Evolutionary conservation across 2,113 vertebrate genomes (phyloP).

Genomic region (Chunga burmeisteri): DNA sequence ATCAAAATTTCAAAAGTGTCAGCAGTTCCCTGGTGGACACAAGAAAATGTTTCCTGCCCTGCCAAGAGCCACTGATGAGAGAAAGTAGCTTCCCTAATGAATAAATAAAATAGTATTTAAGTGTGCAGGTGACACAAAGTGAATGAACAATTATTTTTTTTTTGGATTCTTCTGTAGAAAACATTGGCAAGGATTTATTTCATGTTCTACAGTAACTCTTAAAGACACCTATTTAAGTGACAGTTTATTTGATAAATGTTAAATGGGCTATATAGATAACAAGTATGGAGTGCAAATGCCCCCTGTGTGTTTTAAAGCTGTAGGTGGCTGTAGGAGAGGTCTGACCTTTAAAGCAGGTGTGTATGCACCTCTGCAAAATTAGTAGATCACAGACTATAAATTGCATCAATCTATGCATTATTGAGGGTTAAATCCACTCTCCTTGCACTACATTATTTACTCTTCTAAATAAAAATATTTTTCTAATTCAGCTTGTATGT

Average conservation of each 20-base stretch:
- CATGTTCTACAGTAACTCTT: background rate
- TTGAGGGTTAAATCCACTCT: slow-evolving; percentile 65
- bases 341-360: background rate
- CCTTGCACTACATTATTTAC: slow-evolving; percentile 78
- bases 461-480: slow-evolving; percentile 81
- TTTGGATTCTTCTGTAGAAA: background rate
- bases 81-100: background rate
- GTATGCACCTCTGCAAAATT: background rate
- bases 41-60: background rate
- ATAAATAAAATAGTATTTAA: background rate
- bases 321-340: background rate
- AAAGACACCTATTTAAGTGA: background rate
- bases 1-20: background rate
- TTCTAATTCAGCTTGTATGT: slow-evolving; percentile 66
- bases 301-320: slow-evolving; percentile 20
- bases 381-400: slow-evolving; percentile 5
- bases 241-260: background rate
- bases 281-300: background rate
- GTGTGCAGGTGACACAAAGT: background rate
- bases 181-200: background rate
- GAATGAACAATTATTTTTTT: background rate
- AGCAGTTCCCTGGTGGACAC: background rate
- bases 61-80: background rate
- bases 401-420: slow-evolving; percentile 75
- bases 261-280: background rate